Base-by-base conservation (phyloP, 2,888 invertebrate species). In the Ormyrus nitidulus region DNA sequence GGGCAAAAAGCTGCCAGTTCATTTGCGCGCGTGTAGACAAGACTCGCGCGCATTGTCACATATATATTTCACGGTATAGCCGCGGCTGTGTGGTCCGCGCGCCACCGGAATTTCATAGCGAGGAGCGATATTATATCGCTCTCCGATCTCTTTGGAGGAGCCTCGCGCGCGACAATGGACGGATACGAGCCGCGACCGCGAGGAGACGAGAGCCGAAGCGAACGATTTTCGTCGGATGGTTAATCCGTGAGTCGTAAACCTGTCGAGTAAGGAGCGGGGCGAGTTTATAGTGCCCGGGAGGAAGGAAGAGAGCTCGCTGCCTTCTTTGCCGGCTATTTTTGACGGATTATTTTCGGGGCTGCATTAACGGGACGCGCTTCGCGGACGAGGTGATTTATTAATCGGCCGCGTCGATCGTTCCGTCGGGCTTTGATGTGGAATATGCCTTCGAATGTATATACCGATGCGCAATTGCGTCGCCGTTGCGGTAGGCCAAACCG, bases 51-150 rank as follows among this genome's bases (percentile, higher is more conserved):
- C 88, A 88, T 89, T 88, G 89, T 88, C 89, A 2, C 19, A 4
- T 34, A 4, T 34, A 34, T 90, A 89, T 89, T 90, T 90, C 89
- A 90, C 86, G 87, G 88, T 87, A 74, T 69, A 87, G 88, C 89
- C 89, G 49, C 72, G 46, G 49, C 49, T 34, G 11, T 19, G 51
- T 59, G 7, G 58, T 59, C 66, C 34, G 46, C 53, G 68, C 68
- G 66, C 59, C 75, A n/a, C 11, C n/a, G 34, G 49, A 48, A 6
- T 19, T 34, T 34, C 34, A 34, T 34, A 34, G 5, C 46, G 46
- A 44, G 44, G 6, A 13, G 2, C 5, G 46, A 19, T 19, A 61
- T 51, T 19, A 44, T 13, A 34, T 61, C 68, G 59, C 59, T 69
- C 62, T 62, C 54, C 54, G 62, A 54, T 61, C 66, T 66, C 34